A percentile compares a stretch with the other conserved stretches of the same genome.
Conservation (phyloP, 2,888 invertebrate genomes). For the Rhyacophila evoluta region DNA sequence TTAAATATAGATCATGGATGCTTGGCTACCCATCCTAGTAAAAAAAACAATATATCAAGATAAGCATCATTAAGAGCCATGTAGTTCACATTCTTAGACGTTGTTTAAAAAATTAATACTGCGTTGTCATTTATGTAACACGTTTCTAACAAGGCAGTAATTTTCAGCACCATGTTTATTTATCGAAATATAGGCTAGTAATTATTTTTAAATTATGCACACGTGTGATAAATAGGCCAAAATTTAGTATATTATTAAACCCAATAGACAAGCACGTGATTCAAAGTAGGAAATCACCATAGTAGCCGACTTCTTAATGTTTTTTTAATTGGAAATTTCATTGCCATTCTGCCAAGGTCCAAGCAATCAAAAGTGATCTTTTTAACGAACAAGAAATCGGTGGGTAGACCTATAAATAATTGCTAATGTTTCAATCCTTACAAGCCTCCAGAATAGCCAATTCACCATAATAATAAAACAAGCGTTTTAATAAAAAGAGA, state of each 20-base stretch:
- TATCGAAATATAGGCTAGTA: not conserved
- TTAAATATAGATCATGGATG: too few relatives aligned
- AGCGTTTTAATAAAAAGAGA: too few relatives aligned
- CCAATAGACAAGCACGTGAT: not conserved
- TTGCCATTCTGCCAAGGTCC: not conserved
- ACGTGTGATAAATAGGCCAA: not conserved
- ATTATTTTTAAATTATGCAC: not conserved
- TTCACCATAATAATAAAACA: too few relatives aligned
- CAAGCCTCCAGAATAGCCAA: too few relatives aligned
- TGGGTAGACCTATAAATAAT: not conserved
- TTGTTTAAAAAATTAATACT: too few relatives aligned
- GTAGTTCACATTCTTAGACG: too few relatives aligned
- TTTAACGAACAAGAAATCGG: not conserved
- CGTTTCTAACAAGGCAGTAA: too few relatives aligned
- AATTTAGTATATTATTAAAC: not conserved
- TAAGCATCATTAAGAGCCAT: too few relatives aligned
- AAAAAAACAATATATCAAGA: too few relatives aligned
- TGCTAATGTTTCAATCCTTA: too few relatives aligned
- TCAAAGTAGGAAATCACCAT: not conserved
- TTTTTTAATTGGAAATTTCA: not conserved
- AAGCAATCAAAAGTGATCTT: not conserved
- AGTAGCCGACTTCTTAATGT: conserved; percentile 1
- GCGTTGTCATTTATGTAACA: too few relatives aligned
- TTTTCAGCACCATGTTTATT: not conserved
- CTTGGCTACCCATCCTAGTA: too few relatives aligned